These are phyloP conservation scores for Pseudolaguvia tuberculata DNA, from an alignment of 2,113 vertebrate species.

Conservation along the genomic window DNA sequence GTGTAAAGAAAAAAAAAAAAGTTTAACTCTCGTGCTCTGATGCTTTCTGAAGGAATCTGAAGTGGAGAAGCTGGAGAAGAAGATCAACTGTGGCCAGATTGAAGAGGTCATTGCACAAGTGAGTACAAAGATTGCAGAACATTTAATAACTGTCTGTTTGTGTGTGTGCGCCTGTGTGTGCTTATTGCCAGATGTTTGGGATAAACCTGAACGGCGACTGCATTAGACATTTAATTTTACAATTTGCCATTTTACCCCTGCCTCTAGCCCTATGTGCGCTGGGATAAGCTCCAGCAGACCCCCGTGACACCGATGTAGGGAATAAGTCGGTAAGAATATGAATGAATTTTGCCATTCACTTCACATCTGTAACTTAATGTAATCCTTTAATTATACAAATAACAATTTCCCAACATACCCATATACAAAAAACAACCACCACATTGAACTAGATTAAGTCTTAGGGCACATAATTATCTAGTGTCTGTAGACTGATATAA, in stretches of 20 bases:
- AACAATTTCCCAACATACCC: too few relatives aligned
- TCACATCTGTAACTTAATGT: not conserved
- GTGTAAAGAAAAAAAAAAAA: not conserved
- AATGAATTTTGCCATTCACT: too few relatives aligned
- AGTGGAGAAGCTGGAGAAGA: conserved; percentile 78
- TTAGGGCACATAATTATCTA: not conserved
- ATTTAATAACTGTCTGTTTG: not conserved
- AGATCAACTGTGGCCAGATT: conserved; percentile 82
- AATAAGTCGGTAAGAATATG: too few relatives aligned
- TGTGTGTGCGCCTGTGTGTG: not conserved
- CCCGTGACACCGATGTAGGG: too few relatives aligned
- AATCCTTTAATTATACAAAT: not conserved
- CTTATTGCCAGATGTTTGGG: too few relatives aligned
- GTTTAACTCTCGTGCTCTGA: not conserved
- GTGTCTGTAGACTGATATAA: not conserved
- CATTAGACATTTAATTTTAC: too few relatives aligned
- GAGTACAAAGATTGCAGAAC: not conserved
- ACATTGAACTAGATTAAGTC: not conserved
- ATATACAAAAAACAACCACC: not conserved
- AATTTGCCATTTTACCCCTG: too few relatives aligned
- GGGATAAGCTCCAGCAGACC: too few relatives aligned
- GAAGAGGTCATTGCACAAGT: conserved; percentile 94
- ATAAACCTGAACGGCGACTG: too few relatives aligned
- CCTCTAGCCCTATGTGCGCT: too few relatives aligned
- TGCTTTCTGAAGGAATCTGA: conserved; percentile 71